These are phyloP conservation scores for Ginglymostoma cirratum DNA, from an alignment of 2,113 vertebrate genomes.

Conservation along the genomic window DNA sequence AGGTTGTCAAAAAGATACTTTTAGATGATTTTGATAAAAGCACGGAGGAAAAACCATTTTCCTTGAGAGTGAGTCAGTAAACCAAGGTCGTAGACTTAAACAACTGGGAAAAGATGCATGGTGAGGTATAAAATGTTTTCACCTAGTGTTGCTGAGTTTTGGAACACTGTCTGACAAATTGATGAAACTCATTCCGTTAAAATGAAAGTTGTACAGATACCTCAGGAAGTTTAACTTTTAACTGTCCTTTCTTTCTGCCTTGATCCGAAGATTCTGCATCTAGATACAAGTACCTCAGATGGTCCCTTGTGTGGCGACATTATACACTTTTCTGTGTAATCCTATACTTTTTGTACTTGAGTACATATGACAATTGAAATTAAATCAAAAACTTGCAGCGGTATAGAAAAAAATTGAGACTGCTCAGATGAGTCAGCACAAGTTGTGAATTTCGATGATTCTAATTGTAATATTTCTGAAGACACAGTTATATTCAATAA, in stretches of 20 bases:
- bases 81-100: background rate
- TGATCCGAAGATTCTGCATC: no score
- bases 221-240: background rate
- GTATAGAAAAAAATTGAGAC: background rate
- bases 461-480: slow-evolving; percentile 40
- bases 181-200: background rate
- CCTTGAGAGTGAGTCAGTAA: background rate
- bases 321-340: no score
- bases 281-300: no score
- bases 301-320: no score
- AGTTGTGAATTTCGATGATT: background rate
- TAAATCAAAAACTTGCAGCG: background rate
- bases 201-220: background rate
- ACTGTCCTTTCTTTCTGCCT: no score
- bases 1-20: background rate
- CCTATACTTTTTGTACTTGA: no score
- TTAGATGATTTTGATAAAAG: background rate
- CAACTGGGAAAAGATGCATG: background rate
- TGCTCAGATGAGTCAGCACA: background rate
- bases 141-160: background rate
- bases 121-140: background rate
- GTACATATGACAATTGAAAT: no score
- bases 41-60: background rate
- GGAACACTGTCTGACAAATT: background rate
- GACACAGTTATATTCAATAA: background rate